Percentiles rank a stretch among this genome's conserved stretches.
Evolutionary conservation across 2,888 invertebrate species (phyloP).

Genomic region (Cordilura impudica): DNA sequence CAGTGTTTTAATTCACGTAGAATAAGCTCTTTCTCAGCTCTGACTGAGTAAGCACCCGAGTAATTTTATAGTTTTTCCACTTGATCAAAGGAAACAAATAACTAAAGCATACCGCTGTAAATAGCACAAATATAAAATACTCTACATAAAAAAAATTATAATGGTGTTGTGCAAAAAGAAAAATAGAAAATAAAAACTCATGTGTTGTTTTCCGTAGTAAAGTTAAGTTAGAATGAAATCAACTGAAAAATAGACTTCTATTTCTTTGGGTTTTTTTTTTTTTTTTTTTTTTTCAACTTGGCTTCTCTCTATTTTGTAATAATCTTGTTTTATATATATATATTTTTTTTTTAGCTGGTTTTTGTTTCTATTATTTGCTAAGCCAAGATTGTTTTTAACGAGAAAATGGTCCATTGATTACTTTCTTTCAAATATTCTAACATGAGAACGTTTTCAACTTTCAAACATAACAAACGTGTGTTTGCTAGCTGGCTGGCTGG

Average conservation of each 20-base stretch:
- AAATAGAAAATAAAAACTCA: neutral
- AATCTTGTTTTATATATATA: conserved; percentile 33
- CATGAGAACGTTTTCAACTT: conserved; percentile 70
- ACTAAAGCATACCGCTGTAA: conserved; percentile 42
- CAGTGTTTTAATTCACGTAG: neutral
- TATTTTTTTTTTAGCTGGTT: neutral
- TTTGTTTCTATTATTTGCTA: neutral
- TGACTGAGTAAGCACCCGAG: conserved; percentile 7
- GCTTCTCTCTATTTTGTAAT: conserved; percentile 7
- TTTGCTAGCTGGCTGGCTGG: conserved; percentile 3
- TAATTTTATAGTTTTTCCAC: conserved; percentile 57
- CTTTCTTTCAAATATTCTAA: conserved; percentile 60
- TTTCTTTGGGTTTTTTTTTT: neutral
- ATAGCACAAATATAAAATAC: conserved; percentile 28
- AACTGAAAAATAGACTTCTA: neutral
- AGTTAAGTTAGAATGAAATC: conserved; percentile 3
- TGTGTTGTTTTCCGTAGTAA: neutral
- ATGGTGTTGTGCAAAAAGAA: conserved; percentile 42
- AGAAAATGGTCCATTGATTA: conserved; percentile 64
- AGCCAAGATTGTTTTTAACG: conserved; percentile 34
- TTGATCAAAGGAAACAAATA: conserved; percentile 57
- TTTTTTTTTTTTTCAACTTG: neutral
- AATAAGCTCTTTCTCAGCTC: neutral
- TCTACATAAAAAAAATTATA: conserved; percentile 40
- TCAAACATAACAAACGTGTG: conserved; percentile 69